Percentiles rank a stretch among this genome's conserved stretches.
Evolutionary conservation across 2,888 invertebrate genomes (phyloP).

Genomic region (Drosophila koepferae): DNA sequence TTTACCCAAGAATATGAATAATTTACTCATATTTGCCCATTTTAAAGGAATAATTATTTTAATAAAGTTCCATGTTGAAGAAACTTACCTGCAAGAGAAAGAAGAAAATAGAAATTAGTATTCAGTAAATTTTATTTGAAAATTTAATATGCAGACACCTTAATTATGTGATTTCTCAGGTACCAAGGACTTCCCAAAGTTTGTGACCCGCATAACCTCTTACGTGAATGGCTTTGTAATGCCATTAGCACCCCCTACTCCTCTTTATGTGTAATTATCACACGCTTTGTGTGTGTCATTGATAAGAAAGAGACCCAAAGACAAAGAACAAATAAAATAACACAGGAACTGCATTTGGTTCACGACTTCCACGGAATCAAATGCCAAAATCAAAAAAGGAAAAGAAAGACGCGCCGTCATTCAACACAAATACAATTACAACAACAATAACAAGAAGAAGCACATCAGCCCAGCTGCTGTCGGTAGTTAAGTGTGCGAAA

Average conservation of each 20-base stretch:
- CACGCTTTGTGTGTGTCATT: constrained; percentile 59
- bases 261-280: constrained; percentile 65
- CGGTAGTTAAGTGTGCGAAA: constrained; percentile 12
- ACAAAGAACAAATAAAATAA: constrained; percentile 53
- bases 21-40: not conserved
- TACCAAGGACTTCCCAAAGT: constrained; percentile 24
- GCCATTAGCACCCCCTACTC: constrained; percentile 45
- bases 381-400: constrained; percentile 48
- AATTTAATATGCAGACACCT: constrained; percentile 11
- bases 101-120: constrained; percentile 18
- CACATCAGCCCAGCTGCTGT: constrained; percentile 36
- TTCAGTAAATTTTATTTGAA: constrained; percentile 7
- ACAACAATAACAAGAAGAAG: constrained; percentile 16
- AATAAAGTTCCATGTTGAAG: not conserved
- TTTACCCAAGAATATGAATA: too few species aligned
- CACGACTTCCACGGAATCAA: constrained; percentile 65
- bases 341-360: constrained; percentile 75
- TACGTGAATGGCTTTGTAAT: constrained; percentile 18
- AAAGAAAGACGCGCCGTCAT: constrained; percentile 57
- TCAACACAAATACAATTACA: constrained; percentile 63
- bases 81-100: constrained; percentile 64
- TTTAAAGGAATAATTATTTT: not conserved
- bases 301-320: constrained; percentile 40
- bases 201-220: constrained; percentile 47
- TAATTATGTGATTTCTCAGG: constrained; percentile 42